These are phyloP conservation scores for Odiellus spinosus DNA, from an alignment of 2,888 invertebrate genomes.

Conservation along the genomic window DNA sequence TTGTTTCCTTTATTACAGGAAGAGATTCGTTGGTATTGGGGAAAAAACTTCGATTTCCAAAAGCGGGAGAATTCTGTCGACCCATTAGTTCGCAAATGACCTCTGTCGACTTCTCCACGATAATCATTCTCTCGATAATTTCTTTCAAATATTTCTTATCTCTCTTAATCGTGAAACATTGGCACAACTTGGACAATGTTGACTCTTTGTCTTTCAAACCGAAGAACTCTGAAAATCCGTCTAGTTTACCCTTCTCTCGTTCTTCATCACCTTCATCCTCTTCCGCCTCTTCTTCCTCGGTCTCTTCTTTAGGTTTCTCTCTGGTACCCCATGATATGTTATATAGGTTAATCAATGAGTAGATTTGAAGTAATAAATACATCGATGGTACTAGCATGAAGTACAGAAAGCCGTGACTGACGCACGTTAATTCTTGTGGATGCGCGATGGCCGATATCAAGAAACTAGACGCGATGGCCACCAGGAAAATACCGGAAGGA, in stretches of 20 bases:
- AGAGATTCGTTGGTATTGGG: too few relatives aligned
- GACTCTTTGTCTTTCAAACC: too few relatives aligned
- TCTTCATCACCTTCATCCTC: slow-evolving; percentile 29
- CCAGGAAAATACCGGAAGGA: slow-evolving; percentile 94
- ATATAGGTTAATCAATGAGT: slow-evolving; percentile 88
- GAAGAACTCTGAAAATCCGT: neutral
- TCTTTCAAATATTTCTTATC: too few relatives aligned
- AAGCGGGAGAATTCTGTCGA: too few relatives aligned
- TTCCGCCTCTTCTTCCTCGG: slow-evolving; percentile 69
- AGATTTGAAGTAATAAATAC: slow-evolving; percentile 87
- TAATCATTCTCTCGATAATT: too few relatives aligned
- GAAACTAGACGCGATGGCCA: slow-evolving; percentile 81
- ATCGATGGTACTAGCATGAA: slow-evolving; percentile 89
- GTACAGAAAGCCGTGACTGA: slow-evolving; percentile 78
- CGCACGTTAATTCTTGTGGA: slow-evolving; percentile 95
- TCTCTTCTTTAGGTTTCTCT: slow-evolving; percentile 50
- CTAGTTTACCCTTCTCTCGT: slow-evolving; percentile 41
- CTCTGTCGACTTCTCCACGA: too few relatives aligned
- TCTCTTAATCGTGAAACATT: too few relatives aligned
- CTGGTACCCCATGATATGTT: slow-evolving; percentile 94
- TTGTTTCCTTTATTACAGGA: too few relatives aligned
- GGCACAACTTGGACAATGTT: too few relatives aligned
- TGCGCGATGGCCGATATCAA: slow-evolving; percentile 92
- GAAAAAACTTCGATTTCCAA: too few relatives aligned
- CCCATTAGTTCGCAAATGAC: too few relatives aligned